A percentile compares a stretch with the other conserved stretches of the same genome.
phyloP scores from a whole-genome alignment of 2,888 invertebrate species.

The Flabesymbios commensalis region DNA sequence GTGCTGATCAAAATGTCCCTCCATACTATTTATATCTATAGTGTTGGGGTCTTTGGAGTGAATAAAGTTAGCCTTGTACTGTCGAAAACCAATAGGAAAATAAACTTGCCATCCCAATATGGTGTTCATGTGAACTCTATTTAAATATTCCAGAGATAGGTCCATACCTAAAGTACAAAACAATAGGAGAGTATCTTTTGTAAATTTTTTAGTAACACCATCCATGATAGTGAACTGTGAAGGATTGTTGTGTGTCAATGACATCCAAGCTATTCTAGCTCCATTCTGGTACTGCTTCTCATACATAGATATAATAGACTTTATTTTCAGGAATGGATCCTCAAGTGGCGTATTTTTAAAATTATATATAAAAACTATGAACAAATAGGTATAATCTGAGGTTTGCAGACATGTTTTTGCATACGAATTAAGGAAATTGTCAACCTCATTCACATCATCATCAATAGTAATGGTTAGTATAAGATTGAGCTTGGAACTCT shows the following conservation, averaged over 20 bases:
- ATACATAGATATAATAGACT: constrained; percentile 69
- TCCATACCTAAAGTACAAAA: constrained; percentile 51
- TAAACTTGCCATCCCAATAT: constrained; percentile 86
- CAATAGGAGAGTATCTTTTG: constrained; percentile 66
- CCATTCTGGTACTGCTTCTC: constrained; percentile 72
- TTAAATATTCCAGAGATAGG: constrained; percentile 70
- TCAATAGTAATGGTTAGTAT: constrained; percentile 71
- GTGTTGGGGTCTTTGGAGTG: constrained; percentile 50
- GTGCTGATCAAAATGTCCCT: constrained; percentile 79
- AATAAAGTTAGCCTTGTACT: constrained; percentile 74
- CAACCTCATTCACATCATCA: constrained; percentile 64
- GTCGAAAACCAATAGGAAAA: constrained; percentile 87
- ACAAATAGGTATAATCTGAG: constrained; percentile 78
- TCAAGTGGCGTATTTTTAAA: constrained; percentile 22
- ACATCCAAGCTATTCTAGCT: constrained; percentile 67
- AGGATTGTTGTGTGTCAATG: constrained; percentile 40
- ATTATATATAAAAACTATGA: constrained; percentile 71
- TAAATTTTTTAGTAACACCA: constrained; percentile 72
- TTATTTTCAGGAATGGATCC: constrained; percentile 68
- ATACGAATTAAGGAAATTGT: constrained; percentile 75
- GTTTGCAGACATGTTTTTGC: constrained; percentile 74
- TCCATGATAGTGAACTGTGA: constrained; percentile 70
- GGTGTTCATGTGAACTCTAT: constrained; percentile 93
- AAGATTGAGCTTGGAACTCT: constrained; percentile 81
- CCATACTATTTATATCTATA: constrained; percentile 53